Percentiles rank a stretch among this genome's conserved stretches.
These are phyloP conservation scores for Lycopodina hypogea DNA, from an alignment of 37 sponge, comb jelly and placozoan genomes.

Conservation along the genomic window DNA sequence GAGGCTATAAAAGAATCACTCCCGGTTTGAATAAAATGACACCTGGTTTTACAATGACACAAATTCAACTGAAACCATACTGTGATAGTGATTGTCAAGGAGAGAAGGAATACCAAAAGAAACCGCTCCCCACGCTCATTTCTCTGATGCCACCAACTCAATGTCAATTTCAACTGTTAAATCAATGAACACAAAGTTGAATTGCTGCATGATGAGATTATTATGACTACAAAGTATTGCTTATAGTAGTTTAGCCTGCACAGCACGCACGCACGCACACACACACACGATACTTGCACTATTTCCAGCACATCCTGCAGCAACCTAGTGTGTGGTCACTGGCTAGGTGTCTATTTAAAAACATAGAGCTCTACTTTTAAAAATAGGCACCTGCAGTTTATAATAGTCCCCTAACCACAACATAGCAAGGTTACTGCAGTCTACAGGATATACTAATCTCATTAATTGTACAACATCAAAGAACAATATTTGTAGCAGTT, in stretches of 20 bases:
- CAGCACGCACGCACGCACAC: too few species aligned
- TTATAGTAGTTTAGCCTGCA: too few species aligned
- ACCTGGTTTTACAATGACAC: background rate
- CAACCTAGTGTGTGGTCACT: background rate
- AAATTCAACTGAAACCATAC: background rate
- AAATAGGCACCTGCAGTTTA: background rate
- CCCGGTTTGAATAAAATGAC: background rate
- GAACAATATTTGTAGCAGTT: background rate
- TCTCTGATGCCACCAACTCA: background rate
- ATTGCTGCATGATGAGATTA: too few species aligned
- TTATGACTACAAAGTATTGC: too few species aligned
- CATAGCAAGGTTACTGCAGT: too few species aligned
- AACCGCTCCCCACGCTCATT: too few species aligned
- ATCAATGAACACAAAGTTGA: too few species aligned
- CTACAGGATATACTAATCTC: too few species aligned
- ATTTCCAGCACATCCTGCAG: background rate
- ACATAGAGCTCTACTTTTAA: background rate
- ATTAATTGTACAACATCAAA: background rate
- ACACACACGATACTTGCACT: background rate
- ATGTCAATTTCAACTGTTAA: background rate
- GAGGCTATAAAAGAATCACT: background rate
- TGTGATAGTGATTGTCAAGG: too few species aligned
- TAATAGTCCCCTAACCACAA: too few species aligned
- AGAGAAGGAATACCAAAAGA: too few species aligned
- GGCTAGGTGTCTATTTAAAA: background rate